phyloP scores from a whole-genome alignment of 1,140 invertebrate species.

The Cotesia chilonis region DNA sequence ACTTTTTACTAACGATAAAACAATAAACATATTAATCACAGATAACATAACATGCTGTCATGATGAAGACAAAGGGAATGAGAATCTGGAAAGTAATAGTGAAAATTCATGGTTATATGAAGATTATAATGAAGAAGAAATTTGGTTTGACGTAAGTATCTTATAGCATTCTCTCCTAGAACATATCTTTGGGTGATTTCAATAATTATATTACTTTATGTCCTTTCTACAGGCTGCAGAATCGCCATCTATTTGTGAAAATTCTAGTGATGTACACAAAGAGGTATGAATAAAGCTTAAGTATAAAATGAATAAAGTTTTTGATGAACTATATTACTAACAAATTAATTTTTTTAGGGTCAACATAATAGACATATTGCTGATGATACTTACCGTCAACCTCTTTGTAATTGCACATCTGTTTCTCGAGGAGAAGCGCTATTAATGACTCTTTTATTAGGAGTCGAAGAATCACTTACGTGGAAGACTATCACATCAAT shows the following conservation, averaged over 20 bases:
- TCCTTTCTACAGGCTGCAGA: neutral
- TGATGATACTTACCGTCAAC: slow-evolving; percentile 16
- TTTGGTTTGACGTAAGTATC: neutral
- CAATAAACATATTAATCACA: neutral
- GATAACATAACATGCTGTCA: neutral
- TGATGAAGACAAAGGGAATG: neutral
- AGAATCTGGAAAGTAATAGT: neutral
- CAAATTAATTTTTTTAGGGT: neutral
- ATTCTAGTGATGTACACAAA: neutral
- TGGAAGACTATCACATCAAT: slow-evolving; percentile 28
- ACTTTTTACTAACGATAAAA: neutral
- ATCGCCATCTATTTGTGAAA: neutral
- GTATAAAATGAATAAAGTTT: neutral
- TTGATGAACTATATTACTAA: neutral
- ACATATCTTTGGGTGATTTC: neutral
- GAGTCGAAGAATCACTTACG: slow-evolving; percentile 19
- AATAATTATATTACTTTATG: neutral
- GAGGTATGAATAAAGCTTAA: neutral
- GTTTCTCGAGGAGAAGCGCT: slow-evolving; percentile 23
- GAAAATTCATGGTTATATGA: neutral
- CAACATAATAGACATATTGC: neutral
- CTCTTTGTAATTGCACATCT: slow-evolving; percentile 10
- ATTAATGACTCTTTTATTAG: slow-evolving; percentile 24
- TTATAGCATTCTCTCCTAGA: neutral
- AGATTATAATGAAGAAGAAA: neutral